A percentile compares a stretch with the other conserved stretches of the same genome.
Evolutionary conservation across 2,797 vertebrate species (phyloP).

Genomic region (Ciconia nigra): DNA sequence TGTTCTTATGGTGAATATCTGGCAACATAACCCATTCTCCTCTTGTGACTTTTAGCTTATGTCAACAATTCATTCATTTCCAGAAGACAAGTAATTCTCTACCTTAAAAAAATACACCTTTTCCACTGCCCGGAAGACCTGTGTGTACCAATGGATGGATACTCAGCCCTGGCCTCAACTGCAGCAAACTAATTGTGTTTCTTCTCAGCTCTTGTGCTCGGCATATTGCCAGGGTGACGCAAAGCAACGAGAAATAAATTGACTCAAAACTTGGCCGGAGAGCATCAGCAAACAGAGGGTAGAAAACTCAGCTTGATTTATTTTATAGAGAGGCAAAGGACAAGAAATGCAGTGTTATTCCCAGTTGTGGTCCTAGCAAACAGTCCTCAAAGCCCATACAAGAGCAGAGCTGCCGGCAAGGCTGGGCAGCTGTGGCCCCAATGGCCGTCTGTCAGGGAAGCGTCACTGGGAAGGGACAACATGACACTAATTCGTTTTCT

Average conservation of each 20-base stretch:
- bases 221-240: background rate
- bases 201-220: background rate
- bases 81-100: background rate
- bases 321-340: slow-evolving; percentile 19
- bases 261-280: slow-evolving; percentile 24
- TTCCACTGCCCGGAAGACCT: background rate
- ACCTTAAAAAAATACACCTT: background rate
- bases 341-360: background rate
- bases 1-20: background rate
- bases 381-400: background rate
- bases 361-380: background rate
- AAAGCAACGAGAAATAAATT: slow-evolving; percentile 43
- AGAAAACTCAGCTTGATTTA: slow-evolving; percentile 47
- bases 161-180: background rate
- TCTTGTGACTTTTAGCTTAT: background rate
- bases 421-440: background rate
- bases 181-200: background rate
- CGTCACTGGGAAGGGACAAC: fast-evolving
- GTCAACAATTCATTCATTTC: background rate
- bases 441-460: background rate
- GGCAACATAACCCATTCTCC: background rate
- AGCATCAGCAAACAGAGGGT: slow-evolving; percentile 10
- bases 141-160: background rate
- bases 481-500: background rate
- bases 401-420: background rate